phyloP scores from a whole-genome alignment of 2,797 vertebrate genomes.

The Bovichtus diacanthus region DNA sequence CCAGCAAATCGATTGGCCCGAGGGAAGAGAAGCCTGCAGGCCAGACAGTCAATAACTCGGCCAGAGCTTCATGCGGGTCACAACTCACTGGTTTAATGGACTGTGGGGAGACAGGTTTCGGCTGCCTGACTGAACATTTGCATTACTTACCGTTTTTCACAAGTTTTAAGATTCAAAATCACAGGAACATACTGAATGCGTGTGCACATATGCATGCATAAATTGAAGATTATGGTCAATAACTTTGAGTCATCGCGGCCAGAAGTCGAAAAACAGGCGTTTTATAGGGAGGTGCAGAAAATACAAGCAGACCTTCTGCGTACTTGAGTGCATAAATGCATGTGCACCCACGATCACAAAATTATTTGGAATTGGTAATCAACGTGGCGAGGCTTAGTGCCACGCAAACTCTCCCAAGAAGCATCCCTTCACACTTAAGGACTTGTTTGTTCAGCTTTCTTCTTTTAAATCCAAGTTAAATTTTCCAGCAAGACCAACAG shows the following conservation, averaged over 20 bases:
- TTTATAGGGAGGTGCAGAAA: conserved; percentile 22
- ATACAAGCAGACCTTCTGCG: conserved; percentile 10
- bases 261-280: conserved; percentile 25
- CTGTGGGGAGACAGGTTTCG: conserved; percentile 47
- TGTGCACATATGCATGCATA: conserved; percentile 17
- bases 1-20: conserved; percentile 70
- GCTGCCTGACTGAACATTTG: conserved; percentile 50
- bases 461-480: background rate
- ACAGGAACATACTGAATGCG: background rate
- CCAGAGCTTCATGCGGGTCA: conserved; percentile 54
- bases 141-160: background rate
- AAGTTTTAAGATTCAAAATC: conserved; percentile 35
- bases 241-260: conserved; percentile 26
- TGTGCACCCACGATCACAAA: conserved; percentile 4
- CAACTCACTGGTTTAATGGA: conserved; percentile 67
- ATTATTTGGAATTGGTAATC: background rate
- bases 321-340: conserved; percentile 9
- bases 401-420: background rate
- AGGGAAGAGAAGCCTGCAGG: conserved; percentile 55
- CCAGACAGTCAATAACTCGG: conserved; percentile 68
- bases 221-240: conserved; percentile 20
- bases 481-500: background rate
- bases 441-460: conserved; percentile 5
- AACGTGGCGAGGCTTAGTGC: conserved; percentile 4
- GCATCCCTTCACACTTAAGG: background rate